phyloP scores from a whole-genome alignment of 1,140 invertebrate species.

The Drosophila varians region DNA sequence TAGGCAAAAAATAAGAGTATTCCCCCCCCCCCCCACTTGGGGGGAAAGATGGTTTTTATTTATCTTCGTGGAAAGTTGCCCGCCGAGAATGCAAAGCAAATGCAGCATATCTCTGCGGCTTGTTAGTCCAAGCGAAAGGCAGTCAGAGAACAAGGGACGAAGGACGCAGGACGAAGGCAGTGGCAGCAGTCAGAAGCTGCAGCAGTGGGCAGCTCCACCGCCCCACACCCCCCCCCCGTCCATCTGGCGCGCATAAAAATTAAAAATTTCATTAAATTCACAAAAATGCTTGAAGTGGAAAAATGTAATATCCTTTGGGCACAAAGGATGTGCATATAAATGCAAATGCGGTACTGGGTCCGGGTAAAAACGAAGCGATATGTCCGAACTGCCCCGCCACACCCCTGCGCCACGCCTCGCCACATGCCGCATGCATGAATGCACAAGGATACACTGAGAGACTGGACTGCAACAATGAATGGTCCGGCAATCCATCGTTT shows the following conservation, averaged over 20 bases:
- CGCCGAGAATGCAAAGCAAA: slow-evolving; percentile 41
- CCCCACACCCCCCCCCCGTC: not conserved
- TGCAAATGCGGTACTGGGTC: slow-evolving; percentile 64
- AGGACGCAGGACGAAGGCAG: not conserved
- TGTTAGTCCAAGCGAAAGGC: slow-evolving; percentile 41
- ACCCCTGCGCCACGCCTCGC: not conserved
- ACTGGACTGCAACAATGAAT: too few species aligned
- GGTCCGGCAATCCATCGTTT: too few species aligned
- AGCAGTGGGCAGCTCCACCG: not conserved
- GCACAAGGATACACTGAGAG: slow-evolving; percentile 11
- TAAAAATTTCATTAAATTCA: slow-evolving; percentile 82
- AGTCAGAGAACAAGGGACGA: not conserved
- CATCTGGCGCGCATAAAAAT: slow-evolving; percentile 69
- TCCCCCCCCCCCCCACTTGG: too few species aligned
- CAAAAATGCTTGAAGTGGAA: slow-evolving; percentile 81
- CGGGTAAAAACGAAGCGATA: slow-evolving; percentile 35
- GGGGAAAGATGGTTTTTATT: slow-evolving; percentile 22
- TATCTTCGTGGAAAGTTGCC: slow-evolving; percentile 24
- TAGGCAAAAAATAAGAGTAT: not conserved
- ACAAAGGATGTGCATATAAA: slow-evolving; percentile 81
- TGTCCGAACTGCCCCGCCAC: slow-evolving; percentile 25
- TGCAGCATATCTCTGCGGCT: slow-evolving; percentile 44
- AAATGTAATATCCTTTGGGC: slow-evolving; percentile 82
- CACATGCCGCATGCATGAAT: slow-evolving; percentile 39
- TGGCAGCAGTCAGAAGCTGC: not conserved